Base-by-base conservation (phyloP, 2,888 invertebrate species). In the Dascillus cervinus region DNA sequence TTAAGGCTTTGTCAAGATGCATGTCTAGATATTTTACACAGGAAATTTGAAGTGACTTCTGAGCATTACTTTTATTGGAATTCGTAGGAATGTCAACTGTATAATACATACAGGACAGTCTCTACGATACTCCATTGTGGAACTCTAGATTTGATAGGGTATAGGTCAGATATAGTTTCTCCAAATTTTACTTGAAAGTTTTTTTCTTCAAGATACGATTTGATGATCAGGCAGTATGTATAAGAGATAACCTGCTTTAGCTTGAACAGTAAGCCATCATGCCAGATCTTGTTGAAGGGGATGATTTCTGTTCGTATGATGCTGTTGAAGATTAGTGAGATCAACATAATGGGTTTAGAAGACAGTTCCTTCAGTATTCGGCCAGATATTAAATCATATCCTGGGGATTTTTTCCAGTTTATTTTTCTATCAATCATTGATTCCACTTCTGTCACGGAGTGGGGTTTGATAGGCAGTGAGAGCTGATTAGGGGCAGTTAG, bases 91-190 rank as follows among this genome's bases (percentile, higher is more conserved):
- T 17, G 19, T 47, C 43, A 14, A 39, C 28, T 15, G 37, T 46
- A 44, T 4, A 46, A 14, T 4, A 26, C 24, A 26, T 40, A 44
- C 11, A 43, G 22, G 9, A 44, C 20, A 6, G 46, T 42, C 11
- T 37, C 37, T 5, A 46, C 29, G 6, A 37, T 36, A 21, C 38
- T 43, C 4, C 46, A 40, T 29, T 44, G 44, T 4, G 39, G 44
- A 12, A 43, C 36, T 4, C 39, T 37, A 11, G 37, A 29, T 23
- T 12, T 26, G 13, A 40, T 37, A 9, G 29, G 34, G 11, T 21
- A 24, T 24, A 22, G 22, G 13, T 3, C 11, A n/a, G 24, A 12
- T 5, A 12, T 11, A 3, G n/a, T 12, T 6, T 24, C 11, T 5
- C 24, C 9, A 12, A 15, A 11, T n/a, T n/a, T n/a, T n/a, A n/a